Evolutionary conservation across 2,888 invertebrate genomes (phyloP), one percentile per base, ranked within the genome.

Genomic region (Lumbricus terrestris): DNA sequence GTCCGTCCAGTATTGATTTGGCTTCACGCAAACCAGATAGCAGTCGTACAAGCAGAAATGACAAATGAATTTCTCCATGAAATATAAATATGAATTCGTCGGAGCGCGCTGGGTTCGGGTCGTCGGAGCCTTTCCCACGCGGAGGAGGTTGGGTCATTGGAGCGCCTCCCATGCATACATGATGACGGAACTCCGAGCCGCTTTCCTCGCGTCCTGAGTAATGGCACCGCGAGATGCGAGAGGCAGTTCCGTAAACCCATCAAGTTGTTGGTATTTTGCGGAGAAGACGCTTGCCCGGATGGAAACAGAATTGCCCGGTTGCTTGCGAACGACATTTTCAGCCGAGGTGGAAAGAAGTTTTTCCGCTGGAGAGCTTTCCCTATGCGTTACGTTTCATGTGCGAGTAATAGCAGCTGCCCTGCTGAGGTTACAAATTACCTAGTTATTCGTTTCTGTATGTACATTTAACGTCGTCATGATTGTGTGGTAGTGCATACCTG

Each of bases 21-120:
- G 29, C 69, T 69, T 8, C 29, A 69, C 69, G 69, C 69, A 69
- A 88, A 88, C 69, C 89, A 69, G 89, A 89, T 89, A 54, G 69
- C 82, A 89, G 69, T 89, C 89, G n/a, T 54, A 89, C 89, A 82
- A 38, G 89, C 89, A 54, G 89, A 89, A 82, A 89, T 89, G 89
- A 89, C 69, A 37, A 54, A 89, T 89, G 69, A 35, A 47, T 35
- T 54, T 89, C 42, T 82, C 69, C 69, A 89, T 89, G 82, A 89
- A 89, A 69, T 54, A 69, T 89, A 82, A 89, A 54, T 69, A 89
- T 89, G 89, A 89, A 89, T 89, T 82, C 38, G 11, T 88, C 88
- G 23, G 37, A 37, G 88, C 35, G 37, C 23, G 29, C 37, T 34
- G n/a, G n/a, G n/a, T n/a, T n/a, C n/a, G n/a, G n/a, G n/a, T n/a